Conservation (phyloP, 2,113 vertebrate species). For the Eclectus roratus region DNA sequence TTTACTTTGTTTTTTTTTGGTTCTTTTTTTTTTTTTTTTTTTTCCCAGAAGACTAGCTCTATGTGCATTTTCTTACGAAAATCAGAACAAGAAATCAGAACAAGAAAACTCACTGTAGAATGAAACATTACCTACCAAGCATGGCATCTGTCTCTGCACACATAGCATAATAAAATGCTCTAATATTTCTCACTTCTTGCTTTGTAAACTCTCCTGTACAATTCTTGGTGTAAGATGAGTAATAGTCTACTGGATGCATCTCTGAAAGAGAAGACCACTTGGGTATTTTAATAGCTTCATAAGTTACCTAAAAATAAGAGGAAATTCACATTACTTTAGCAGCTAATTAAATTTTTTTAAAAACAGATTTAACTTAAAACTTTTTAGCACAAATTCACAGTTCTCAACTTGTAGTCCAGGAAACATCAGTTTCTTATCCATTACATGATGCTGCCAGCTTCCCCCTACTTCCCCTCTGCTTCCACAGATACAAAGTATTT, state of each 20-base stretch:
- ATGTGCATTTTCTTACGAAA: neutral
- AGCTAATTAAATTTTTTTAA: neutral
- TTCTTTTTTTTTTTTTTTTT: neutral
- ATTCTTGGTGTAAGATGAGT: conserved; percentile 94
- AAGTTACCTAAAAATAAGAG: conserved; percentile 78
- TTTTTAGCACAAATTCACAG: neutral
- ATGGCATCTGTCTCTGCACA: conserved; percentile 95
- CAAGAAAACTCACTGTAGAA: neutral
- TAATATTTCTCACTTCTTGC: conserved; percentile 85
- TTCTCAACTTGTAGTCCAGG: neutral
- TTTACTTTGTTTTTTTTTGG: neutral
- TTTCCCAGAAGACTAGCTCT: neutral
- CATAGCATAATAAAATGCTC: conserved; percentile 96
- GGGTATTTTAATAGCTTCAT: conserved; percentile 83
- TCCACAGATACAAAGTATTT: neutral
- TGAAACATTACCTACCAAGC: conserved; percentile 81
- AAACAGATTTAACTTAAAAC: neutral
- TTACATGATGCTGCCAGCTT: neutral
- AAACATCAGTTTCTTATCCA: neutral
- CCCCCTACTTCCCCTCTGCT: neutral
- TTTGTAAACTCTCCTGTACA: conserved; percentile 89
- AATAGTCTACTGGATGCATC: conserved; percentile 93
- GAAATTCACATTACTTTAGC: conserved; percentile 5
- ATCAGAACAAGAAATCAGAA: neutral
- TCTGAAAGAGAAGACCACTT: conserved; percentile 85